Conservation (phyloP, 2,113 vertebrate species). For the Eretmochelys imbricata region DNA sequence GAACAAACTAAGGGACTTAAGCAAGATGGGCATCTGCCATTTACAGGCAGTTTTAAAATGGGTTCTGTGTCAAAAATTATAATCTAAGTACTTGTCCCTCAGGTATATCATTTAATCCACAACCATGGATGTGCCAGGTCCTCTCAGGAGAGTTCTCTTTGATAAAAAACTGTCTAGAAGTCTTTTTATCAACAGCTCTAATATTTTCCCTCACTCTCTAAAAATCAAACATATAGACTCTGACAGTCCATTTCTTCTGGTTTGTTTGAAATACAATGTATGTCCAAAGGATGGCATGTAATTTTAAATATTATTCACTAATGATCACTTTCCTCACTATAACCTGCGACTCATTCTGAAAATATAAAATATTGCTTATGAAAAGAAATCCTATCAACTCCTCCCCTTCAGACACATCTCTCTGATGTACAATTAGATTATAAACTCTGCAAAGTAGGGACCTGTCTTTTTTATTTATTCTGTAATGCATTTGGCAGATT, state of each 20-base stretch:
- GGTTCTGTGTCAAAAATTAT: too few species aligned
- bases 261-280: not conserved
- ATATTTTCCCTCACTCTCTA: not conserved
- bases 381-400: not conserved
- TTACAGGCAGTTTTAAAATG: too few species aligned
- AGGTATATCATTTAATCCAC: not conserved
- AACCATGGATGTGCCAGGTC: not conserved
- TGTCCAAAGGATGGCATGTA: not conserved
- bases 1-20: not conserved
- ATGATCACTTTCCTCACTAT: not conserved
- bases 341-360: slow-evolving; percentile 11
- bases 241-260: not conserved
- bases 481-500: not conserved
- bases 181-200: not conserved
- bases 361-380: not conserved
- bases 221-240: not conserved
- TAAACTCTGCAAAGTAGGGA: not conserved
- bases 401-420: not conserved
- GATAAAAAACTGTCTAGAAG: not conserved
- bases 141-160: not conserved
- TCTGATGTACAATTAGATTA: not conserved
- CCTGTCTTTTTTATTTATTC: not conserved
- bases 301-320: slow-evolving; percentile 3
- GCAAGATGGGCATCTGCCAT: not conserved
- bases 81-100: not conserved